phyloP scores from a whole-genome alignment of 1,140 invertebrate genomes.

The Camponotus floridanus region DNA sequence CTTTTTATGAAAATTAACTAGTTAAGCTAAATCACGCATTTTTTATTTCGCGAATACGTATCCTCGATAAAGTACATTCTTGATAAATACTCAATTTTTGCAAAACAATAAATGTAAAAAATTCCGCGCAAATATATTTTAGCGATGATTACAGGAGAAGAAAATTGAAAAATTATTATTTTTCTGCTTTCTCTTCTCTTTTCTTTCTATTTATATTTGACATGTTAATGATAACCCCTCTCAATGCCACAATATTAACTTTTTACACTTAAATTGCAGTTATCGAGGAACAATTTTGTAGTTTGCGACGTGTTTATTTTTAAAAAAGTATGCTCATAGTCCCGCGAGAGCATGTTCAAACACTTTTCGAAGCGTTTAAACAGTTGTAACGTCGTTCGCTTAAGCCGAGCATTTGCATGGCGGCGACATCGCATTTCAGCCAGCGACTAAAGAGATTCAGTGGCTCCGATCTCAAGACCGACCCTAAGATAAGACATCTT shows the following conservation, averaged over 20 bases:
- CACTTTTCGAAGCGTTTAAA: conserved; percentile 48
- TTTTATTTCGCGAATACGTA: neutral
- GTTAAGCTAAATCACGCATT: neutral
- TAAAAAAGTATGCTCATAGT: conserved; percentile 9
- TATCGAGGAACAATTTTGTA: conserved; percentile 17
- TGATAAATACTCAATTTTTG: conserved; percentile 1
- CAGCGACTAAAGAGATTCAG: conserved; percentile 66
- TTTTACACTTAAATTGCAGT: neutral
- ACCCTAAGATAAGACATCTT: conserved; percentile 47
- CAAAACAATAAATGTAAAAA: conserved; percentile 17
- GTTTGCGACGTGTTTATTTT: neutral
- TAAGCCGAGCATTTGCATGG: conserved; percentile 24
- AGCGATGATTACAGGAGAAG: neutral
- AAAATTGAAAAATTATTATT: conserved; percentile 1
- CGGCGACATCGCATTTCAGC: conserved; percentile 45
- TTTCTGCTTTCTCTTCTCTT: neutral
- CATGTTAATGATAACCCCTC: neutral
- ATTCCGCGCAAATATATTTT: conserved; percentile 13
- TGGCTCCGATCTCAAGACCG: conserved; percentile 70
- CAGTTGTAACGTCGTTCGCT: conserved; percentile 38
- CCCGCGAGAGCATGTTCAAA: neutral
- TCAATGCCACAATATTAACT: no score
- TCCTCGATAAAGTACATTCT: neutral
- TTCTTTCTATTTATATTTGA: neutral
- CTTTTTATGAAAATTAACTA: neutral